Conservation (phyloP, 2,113 vertebrate species). For the Ciconia stormi region DNA sequence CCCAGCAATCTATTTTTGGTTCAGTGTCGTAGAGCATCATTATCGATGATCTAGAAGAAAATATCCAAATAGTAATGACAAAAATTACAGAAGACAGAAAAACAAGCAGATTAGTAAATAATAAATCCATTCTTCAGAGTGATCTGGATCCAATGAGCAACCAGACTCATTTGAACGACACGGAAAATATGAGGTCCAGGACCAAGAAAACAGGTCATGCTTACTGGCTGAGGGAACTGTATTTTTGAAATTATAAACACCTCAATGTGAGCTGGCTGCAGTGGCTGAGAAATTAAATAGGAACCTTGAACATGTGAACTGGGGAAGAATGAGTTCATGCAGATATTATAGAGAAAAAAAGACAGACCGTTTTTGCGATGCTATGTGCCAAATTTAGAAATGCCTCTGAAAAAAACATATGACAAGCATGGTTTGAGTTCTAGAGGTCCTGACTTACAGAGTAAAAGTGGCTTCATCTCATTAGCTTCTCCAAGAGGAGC, state of each 20-base stretch:
- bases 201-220: conserved; percentile 42
- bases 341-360: background rate
- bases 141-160: background rate
- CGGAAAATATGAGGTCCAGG: conserved; percentile 15
- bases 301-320: background rate
- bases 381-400: background rate
- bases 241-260: conserved; percentile 44
- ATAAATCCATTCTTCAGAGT: background rate
- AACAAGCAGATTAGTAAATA: background rate
- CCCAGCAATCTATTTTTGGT: conserved; percentile 17
- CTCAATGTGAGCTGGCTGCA: conserved; percentile 13
- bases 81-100: background rate
- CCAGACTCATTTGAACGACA: background rate
- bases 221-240: conserved; percentile 21
- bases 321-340: background rate
- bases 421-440: background rate
- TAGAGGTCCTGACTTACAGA: background rate
- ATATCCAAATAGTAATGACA: background rate
- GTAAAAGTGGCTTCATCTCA: background rate
- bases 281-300: conserved; percentile 27
- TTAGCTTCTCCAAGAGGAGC: background rate
- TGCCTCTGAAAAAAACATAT: background rate
- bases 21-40: background rate
- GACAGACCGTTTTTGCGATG: accelerated
- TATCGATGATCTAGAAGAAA: background rate